Evolutionary conservation across 2,888 invertebrate genomes (phyloP), one percentile per base, ranked within the genome.

Genomic region (Agrochola litura): DNA sequence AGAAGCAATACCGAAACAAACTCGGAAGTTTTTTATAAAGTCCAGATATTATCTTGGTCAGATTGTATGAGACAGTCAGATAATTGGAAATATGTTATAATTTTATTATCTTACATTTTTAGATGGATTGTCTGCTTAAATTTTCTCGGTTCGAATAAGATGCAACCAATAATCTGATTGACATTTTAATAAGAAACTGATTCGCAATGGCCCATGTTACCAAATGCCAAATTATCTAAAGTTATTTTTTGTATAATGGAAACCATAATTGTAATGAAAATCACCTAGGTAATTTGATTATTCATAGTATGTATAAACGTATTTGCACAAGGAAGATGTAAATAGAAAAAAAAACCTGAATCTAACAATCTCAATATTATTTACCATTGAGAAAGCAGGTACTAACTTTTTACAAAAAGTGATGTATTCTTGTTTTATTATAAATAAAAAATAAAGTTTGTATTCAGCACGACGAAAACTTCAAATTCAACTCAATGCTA

Each of bases 401-500:
- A 60, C 12, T 52, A 8, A 61, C 14, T 43, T 30, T 30, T 4
- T 37, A 22, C 6, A 22, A 41, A 58, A n/a, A 43, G 52, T 14
- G 1, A 6, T 5, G 1, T 60, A 30, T 25, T 25, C 0, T 37
- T 30, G 9, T 6, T 25, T 43, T 0, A 19, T 46, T 56, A 25
- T 16, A 14, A 16, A 46, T 9, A 41, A 22, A 74, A 49, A 16
- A 6, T 6, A 0, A 25, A 25, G 14, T 41, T 16, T 22, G 0
- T 10, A 66, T 30, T 12, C 8, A 43, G 30, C 41, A 25, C 6
- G 10, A 52, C 9, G n/a, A 14, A 73, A 73, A 78, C 66, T 83
- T 74, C 0, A 14, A 30, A 37, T 30, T 52, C 49, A 77, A 66
- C 60, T 80, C 64, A 2, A 43, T 43, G 43, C 61, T 64, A 73